phyloP scores from a whole-genome alignment of 92 coral and sea anemone genomes.

The Zoanthus solanderi region DNA sequence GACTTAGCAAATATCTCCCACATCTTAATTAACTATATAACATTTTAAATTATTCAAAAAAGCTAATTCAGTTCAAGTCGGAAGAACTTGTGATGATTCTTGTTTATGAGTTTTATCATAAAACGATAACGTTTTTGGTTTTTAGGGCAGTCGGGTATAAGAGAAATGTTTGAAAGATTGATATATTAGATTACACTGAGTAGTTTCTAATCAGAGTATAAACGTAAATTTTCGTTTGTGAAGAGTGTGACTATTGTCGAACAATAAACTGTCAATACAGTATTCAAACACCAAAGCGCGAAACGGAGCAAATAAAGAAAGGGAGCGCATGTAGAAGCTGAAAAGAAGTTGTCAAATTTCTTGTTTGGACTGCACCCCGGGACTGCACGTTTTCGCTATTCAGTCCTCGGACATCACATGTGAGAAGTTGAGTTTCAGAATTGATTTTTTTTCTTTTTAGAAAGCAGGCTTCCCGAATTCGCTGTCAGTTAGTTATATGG shows the following conservation, averaged over 20 bases:
- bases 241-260: constrained; percentile 23
- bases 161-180: constrained; percentile 32
- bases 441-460: constrained; percentile 26
- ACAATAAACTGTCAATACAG: constrained; percentile 30
- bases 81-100: constrained; percentile 29
- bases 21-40: constrained; percentile 1
- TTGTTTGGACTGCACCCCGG: constrained; percentile 14
- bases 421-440: constrained; percentile 34
- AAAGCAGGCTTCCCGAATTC: constrained; percentile 37
- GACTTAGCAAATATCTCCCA: constrained; percentile 32
- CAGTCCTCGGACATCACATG: constrained; percentile 43
- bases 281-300: constrained; percentile 45
- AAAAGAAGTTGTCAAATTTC: constrained; percentile 24
- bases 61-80: constrained; percentile 12
- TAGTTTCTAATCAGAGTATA: constrained; percentile 38
- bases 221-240: constrained; percentile 27
- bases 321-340: constrained; percentile 28
- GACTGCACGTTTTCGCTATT: constrained; percentile 35
- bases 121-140: constrained; percentile 23
- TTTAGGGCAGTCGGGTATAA: constrained; percentile 20
- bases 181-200: constrained; percentile 20
- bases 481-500: constrained; percentile 44
- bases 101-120: constrained; percentile 11
- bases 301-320: constrained; percentile 35
- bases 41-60: constrained; percentile 24